phyloP scores from a whole-genome alignment of 1,140 invertebrate species.

The Diuraphis noxia region DNA sequence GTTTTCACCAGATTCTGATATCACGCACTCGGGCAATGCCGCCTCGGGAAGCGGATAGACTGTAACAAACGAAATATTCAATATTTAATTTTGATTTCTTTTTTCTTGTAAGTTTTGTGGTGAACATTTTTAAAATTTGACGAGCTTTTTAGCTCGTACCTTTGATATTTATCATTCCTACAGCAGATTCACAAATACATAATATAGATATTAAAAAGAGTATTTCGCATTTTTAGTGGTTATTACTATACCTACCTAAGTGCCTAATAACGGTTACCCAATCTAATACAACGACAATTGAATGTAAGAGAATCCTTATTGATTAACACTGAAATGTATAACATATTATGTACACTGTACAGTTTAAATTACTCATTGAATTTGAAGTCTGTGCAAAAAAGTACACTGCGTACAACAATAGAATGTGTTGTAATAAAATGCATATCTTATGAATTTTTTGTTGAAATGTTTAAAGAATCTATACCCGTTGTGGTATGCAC shows the following conservation, averaged over 20 bases:
- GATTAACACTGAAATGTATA: not conserved
- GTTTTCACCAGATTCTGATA: not conserved
- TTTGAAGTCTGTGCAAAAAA: not conserved
- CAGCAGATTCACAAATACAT: not conserved
- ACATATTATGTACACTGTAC: not conserved
- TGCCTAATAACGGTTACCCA: too few species aligned
- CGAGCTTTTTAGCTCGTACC: too few species aligned
- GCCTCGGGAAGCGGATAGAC: slow-evolving; percentile 17
- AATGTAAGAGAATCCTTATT: not conserved
- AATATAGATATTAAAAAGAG: not conserved
- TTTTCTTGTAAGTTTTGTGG: too few species aligned
- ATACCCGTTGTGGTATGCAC: too few species aligned
- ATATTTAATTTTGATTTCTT: too few species aligned
- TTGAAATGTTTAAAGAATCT: not conserved
- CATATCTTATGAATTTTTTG: not conserved
- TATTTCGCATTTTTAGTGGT: too few species aligned
- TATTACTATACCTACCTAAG: too few species aligned
- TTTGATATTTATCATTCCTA: not conserved
- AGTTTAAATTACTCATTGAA: not conserved
- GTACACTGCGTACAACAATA: not conserved
- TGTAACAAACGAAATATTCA: not conserved
- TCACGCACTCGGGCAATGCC: not conserved
- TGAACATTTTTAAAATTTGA: too few species aligned
- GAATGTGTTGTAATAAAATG: not conserved
- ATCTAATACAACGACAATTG: too few species aligned